phyloP scores from a whole-genome alignment of 23 tunicate genomes.

The Botrylloides violaceus region DNA sequence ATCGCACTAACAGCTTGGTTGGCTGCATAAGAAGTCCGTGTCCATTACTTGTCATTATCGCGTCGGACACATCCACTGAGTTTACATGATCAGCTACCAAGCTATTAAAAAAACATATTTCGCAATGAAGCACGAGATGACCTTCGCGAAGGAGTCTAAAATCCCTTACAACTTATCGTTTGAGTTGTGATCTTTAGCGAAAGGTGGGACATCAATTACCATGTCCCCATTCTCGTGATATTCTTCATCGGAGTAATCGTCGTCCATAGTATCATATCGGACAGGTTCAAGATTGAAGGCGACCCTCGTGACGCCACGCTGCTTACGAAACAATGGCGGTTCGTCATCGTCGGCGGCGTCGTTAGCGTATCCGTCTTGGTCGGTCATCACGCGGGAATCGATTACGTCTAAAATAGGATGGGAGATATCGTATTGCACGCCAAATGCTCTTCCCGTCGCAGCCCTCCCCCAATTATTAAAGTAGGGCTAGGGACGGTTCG shows the following conservation, averaged over 20 bases:
- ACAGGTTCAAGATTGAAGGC: slow-evolving; percentile 58
- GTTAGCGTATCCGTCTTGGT: slow-evolving; percentile 58
- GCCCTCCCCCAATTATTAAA: no score
- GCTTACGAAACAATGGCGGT: slow-evolving; percentile 45
- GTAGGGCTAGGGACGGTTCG: no score
- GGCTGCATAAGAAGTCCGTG: neutral
- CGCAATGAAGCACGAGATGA: neutral
- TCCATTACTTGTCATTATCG: slow-evolving; percentile 10
- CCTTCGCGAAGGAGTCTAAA: neutral
- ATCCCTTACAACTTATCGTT: slow-evolving; percentile 17
- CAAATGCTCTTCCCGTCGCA: no score
- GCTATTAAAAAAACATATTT: neutral
- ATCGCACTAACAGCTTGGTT: neutral
- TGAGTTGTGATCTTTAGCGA: slow-evolving; percentile 14
- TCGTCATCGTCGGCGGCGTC: slow-evolving; percentile 95
- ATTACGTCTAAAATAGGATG: neutral
- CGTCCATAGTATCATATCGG: neutral
- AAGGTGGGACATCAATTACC: slow-evolving; percentile 8
- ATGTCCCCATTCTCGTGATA: neutral
- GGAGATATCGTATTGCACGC: no score
- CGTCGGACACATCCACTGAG: slow-evolving; percentile 16
- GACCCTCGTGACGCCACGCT: slow-evolving; percentile 66
- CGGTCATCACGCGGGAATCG: slow-evolving; percentile 3
- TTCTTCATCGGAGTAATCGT: slow-evolving; percentile 6
- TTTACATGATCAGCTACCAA: neutral